A percentile compares a stretch with the other conserved stretches of the same genome.
phyloP scores from a whole-genome alignment of 2,888 invertebrate genomes.

The Aphodius sticticus region DNA sequence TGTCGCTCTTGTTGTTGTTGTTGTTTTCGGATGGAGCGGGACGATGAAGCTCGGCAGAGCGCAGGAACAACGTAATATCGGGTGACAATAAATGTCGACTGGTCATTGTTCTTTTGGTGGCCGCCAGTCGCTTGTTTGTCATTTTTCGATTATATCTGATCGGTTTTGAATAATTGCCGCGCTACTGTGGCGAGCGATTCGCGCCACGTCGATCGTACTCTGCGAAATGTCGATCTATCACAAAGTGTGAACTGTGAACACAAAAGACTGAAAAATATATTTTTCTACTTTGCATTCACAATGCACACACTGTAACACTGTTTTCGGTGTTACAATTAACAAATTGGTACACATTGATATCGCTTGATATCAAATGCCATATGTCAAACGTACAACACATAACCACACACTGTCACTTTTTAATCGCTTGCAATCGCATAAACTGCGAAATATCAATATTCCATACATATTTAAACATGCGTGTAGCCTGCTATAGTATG shows the following conservation, averaged over 20 bases:
- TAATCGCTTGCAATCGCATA: too few relatives aligned
- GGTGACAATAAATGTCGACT: constrained; percentile 26
- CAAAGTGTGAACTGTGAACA: background rate
- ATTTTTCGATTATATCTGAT: constrained; percentile 26
- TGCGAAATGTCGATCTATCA: background rate
- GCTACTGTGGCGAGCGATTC: constrained; percentile 4
- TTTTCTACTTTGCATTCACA: too few relatives aligned
- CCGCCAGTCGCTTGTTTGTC: constrained; percentile 22
- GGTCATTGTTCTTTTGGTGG: constrained; percentile 22
- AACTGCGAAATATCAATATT: too few relatives aligned
- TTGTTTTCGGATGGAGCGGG: background rate
- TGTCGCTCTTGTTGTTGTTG: background rate
- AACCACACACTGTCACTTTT: too few relatives aligned
- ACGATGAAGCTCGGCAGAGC: background rate
- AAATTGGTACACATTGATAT: too few relatives aligned
- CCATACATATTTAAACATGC: too few relatives aligned
- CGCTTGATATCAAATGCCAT: too few relatives aligned
- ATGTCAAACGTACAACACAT: too few relatives aligned
- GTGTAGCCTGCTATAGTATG: too few relatives aligned
- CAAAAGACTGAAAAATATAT: too few relatives aligned
- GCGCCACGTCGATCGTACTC: background rate
- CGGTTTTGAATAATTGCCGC: constrained; percentile 24
- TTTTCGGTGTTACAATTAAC: too few relatives aligned
- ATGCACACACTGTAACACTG: too few relatives aligned
- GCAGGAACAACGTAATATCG: constrained; percentile 20